Percentiles rank a stretch among this genome's conserved stretches.
phyloP scores from a whole-genome alignment of 2,113 vertebrate species.

The Podarcis cretensis region DNA sequence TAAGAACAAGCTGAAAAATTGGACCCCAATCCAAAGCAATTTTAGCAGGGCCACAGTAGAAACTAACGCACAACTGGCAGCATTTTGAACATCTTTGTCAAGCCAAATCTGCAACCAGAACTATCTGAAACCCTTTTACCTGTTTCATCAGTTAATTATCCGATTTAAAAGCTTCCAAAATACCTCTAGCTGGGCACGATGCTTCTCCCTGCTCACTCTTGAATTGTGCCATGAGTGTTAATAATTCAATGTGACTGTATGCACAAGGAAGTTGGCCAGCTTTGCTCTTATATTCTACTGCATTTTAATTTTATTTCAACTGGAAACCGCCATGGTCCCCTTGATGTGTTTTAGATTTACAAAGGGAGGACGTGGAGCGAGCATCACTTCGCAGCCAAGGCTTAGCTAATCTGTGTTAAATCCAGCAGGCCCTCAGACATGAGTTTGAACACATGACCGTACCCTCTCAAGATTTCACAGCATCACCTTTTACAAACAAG shows the following conservation, averaged over 20 bases:
- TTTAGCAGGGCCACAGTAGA: background rate
- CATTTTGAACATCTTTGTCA: background rate
- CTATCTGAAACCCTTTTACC: background rate
- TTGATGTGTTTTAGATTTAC: too few relatives aligned
- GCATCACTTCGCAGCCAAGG: too few relatives aligned
- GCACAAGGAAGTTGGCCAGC: too few relatives aligned
- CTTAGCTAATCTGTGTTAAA: background rate
- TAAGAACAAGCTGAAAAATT: background rate
- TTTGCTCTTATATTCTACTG: too few relatives aligned
- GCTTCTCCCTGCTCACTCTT: background rate
- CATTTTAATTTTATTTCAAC: too few relatives aligned
- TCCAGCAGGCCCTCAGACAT: slow-evolving; percentile 27
- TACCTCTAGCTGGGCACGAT: background rate
- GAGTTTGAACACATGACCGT: slow-evolving; percentile 1
- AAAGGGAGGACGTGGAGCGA: too few relatives aligned
- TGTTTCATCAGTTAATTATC: background rate
- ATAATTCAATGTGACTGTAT: too few relatives aligned
- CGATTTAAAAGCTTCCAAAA: background rate
- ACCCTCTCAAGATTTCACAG: slow-evolving; percentile 15
- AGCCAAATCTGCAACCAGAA: background rate
- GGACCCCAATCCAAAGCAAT: background rate
- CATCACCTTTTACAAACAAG: slow-evolving; percentile 41
- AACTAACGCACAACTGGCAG: background rate
- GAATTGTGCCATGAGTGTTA: background rate
- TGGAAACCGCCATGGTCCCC: too few relatives aligned